These are phyloP conservation scores for Lophius piscatorius DNA, from an alignment of 2,113 vertebrate species.

Conservation along the genomic window DNA sequence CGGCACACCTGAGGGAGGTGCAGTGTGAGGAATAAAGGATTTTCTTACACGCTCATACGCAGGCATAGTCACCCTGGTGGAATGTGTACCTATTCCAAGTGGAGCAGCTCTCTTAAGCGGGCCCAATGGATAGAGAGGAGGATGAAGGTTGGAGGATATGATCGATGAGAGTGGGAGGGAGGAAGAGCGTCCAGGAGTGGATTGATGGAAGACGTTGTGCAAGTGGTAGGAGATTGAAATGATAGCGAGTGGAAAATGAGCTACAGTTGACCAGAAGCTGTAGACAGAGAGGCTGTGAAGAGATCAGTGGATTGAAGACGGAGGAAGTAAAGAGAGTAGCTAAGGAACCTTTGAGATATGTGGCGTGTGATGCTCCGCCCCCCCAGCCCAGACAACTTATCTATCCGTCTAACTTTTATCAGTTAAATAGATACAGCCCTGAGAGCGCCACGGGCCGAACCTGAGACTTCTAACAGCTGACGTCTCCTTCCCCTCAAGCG, in stretches of 20 bases:
- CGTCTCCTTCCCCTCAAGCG: constrained; percentile 62
- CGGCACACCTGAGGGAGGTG: constrained; percentile 45
- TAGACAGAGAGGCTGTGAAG: neutral
- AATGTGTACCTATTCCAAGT: constrained; percentile 31
- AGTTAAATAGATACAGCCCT: constrained; percentile 60
- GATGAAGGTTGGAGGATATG: constrained; percentile 4
- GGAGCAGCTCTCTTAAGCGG: constrained; percentile 47
- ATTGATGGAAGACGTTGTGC: neutral
- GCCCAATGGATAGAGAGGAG: constrained; percentile 20
- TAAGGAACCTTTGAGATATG: neutral
- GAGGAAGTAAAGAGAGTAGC: neutral
- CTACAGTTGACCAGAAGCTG: neutral
- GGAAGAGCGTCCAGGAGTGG: constrained; percentile 3
- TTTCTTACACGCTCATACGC: constrained; percentile 7
- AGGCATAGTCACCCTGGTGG: neutral
- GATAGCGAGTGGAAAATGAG: too few relatives aligned
- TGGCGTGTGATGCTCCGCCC: constrained; percentile 40
- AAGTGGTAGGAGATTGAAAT: too few relatives aligned
- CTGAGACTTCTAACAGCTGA: constrained; percentile 54
- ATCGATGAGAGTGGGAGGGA: neutral
- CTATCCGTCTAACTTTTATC: constrained; percentile 55
- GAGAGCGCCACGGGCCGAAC: constrained; percentile 60
- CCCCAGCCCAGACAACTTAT: constrained; percentile 51
- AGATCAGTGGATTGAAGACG: neutral
- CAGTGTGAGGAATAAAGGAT: constrained; percentile 10